Conservation (phyloP, 2,888 invertebrate genomes). For the Rhagonycha fulva region DNA sequence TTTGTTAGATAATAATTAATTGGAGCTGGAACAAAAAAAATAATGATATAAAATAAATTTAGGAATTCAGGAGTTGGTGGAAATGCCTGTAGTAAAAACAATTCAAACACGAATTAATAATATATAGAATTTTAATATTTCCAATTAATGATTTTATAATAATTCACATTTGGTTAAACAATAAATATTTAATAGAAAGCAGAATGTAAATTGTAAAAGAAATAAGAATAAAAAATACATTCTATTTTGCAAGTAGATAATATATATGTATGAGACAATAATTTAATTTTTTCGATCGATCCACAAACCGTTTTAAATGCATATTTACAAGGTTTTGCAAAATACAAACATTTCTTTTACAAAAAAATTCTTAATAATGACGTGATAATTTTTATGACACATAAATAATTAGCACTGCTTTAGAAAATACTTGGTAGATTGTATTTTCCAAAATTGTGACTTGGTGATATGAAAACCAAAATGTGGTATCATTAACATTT, state of each 20-base stretch:
- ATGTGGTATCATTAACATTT: neutral
- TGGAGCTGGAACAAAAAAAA: too few relatives aligned
- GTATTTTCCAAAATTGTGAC: neutral
- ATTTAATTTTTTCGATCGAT: neutral
- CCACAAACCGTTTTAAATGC: neutral
- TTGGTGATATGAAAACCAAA: neutral
- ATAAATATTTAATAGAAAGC: neutral
- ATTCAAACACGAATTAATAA: neutral
- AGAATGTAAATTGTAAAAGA: neutral
- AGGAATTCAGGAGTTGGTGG: too few relatives aligned
- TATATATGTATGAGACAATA: neutral
- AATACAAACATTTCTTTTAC: neutral
- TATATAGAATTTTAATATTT: slow-evolving; percentile 2
- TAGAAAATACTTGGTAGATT: neutral
- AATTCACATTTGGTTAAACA: neutral
- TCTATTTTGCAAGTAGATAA: neutral
- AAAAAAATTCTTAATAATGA: neutral
- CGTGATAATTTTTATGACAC: neutral
- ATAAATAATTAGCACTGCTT: neutral
- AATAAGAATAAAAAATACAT: neutral
- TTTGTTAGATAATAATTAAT: too few relatives aligned
- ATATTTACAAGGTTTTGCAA: neutral
- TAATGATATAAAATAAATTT: too few relatives aligned
- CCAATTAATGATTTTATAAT: neutral
- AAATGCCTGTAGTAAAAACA: neutral